These are phyloP conservation scores for Bibio marci DNA, from an alignment of 2,888 invertebrate species.

Conservation along the genomic window DNA sequence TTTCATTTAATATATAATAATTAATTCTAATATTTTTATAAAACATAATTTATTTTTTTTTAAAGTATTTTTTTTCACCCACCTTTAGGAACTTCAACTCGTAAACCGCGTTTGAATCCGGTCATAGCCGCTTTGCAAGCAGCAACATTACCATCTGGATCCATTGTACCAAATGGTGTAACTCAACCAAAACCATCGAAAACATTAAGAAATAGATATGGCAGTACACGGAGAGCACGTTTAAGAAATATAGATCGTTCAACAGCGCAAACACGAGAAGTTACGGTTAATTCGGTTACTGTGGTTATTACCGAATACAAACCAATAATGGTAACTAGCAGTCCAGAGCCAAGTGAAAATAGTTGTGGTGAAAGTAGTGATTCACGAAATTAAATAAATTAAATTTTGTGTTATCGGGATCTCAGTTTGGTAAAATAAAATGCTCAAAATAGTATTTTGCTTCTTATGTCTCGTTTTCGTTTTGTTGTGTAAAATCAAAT, in stretches of 20 bases:
- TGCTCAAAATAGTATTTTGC: too few relatives aligned
- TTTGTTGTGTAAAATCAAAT: too few relatives aligned
- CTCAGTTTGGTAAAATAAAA: too few relatives aligned
- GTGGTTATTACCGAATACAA: constrained; percentile 94
- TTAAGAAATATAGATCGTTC: constrained; percentile 87
- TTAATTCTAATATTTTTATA: too few relatives aligned
- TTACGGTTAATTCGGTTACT: constrained; percentile 93
- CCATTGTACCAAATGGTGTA: constrained; percentile 31
- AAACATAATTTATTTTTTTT: too few relatives aligned
- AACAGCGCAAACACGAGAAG: constrained; percentile 83
- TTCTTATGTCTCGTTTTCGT: too few relatives aligned
- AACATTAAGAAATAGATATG: constrained; percentile 31
- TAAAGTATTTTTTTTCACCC: too few relatives aligned
- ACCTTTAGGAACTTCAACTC: constrained; percentile 72
- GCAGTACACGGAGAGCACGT: constrained; percentile 52
- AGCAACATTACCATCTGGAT: constrained; percentile 45
- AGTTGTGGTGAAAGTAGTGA: constrained; percentile 31
- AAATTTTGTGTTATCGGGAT: too few relatives aligned
- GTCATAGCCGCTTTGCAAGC: constrained; percentile 91
- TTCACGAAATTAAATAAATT: constrained; percentile 30
- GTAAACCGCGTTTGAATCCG: constrained; percentile 92
- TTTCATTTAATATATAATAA: too few relatives aligned
- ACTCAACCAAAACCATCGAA: constrained; percentile 29
- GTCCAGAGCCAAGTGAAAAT: constrained; percentile 27
- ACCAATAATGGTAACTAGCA: constrained; percentile 40